Evolutionary conservation across 2,888 invertebrate species (phyloP).

Genomic region (Drosophila anomelani): DNA sequence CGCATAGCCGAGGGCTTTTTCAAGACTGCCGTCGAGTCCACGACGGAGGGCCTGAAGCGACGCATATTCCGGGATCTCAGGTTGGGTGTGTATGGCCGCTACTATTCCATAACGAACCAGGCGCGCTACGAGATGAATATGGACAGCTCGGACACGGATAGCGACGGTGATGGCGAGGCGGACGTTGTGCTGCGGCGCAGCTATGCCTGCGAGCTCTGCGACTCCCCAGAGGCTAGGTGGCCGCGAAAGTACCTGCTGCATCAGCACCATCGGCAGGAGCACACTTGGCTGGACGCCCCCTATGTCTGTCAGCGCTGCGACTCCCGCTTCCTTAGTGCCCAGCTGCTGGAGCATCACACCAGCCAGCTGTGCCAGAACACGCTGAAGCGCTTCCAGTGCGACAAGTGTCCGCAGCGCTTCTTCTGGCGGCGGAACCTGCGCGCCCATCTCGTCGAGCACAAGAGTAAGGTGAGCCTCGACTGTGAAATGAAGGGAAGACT

Average conservation of each 20-base stretch:
- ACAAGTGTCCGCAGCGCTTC: conserved; percentile 81
- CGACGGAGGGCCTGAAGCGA: conserved; percentile 57
- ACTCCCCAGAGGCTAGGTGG: conserved; percentile 59
- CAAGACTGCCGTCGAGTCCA: conserved; percentile 70
- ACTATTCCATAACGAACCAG: conserved; percentile 83
- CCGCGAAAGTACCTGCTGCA: conserved; percentile 81
- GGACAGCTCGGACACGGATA: conserved; percentile 76
- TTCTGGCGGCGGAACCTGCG: conserved; percentile 83
- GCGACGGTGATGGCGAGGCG: conserved; percentile 57
- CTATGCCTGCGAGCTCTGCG: conserved; percentile 80
- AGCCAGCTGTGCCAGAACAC: conserved; percentile 83
- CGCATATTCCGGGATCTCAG: conserved; percentile 72
- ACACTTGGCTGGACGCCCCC: conserved; percentile 85
- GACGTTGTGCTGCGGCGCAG: conserved; percentile 62
- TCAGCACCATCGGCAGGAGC: conserved; percentile 77
- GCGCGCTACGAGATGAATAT: conserved; percentile 82
- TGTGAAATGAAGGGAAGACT: not conserved
- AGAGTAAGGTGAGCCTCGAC: conserved; percentile 56
- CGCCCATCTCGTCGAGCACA: conserved; percentile 72
- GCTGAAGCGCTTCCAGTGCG: conserved; percentile 80
- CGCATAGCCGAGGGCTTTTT: conserved; percentile 77
- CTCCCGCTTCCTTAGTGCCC: conserved; percentile 86
- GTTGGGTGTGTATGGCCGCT: conserved; percentile 68
- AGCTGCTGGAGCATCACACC: conserved; percentile 86
- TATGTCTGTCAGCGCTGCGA: conserved; percentile 86